Percentiles rank a stretch among this genome's conserved stretches.
phyloP scores from a whole-genome alignment of 2,888 invertebrate species.

The Opisthograptis luteolata region DNA sequence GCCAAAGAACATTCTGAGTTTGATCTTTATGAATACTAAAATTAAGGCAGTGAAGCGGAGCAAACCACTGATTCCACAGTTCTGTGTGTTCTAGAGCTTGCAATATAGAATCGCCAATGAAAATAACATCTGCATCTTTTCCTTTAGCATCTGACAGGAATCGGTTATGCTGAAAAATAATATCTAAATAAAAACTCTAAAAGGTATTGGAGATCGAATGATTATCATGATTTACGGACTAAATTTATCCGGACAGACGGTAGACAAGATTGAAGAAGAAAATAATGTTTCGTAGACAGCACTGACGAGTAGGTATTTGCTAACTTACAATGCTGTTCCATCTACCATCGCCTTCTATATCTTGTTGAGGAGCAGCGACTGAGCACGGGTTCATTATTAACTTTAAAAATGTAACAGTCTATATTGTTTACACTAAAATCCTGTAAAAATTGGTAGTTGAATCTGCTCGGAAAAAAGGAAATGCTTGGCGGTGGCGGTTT shows the following conservation, averaged over 20 bases:
- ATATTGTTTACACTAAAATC: slow-evolving; percentile 2
- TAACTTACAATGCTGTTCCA: slow-evolving; percentile 90
- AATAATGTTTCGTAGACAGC: slow-evolving; percentile 8
- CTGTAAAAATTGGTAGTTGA: background rate
- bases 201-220: background rate
- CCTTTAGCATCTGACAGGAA: slow-evolving; percentile 94
- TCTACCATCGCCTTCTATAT: slow-evolving; percentile 92
- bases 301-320: background rate
- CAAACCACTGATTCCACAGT: slow-evolving; percentile 95
- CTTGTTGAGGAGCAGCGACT: slow-evolving; percentile 88
- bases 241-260: background rate
- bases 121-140: slow-evolving; percentile 96
- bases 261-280: background rate
- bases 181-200: background rate
- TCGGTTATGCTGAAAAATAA: slow-evolving; percentile 93
- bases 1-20: slow-evolving; percentile 95
- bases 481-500: background rate
- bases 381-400: slow-evolving; percentile 89
- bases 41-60: slow-evolving; percentile 95
- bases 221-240: background rate
- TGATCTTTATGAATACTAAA: slow-evolving; percentile 95
- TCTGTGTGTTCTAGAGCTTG: slow-evolving; percentile 92
- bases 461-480: background rate
- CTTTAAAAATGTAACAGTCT: slow-evolving; percentile 1
- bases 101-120: slow-evolving; percentile 95